These are phyloP conservation scores for Clostera curtula DNA, from an alignment of 2,888 invertebrate genomes.

Conservation along the genomic window DNA sequence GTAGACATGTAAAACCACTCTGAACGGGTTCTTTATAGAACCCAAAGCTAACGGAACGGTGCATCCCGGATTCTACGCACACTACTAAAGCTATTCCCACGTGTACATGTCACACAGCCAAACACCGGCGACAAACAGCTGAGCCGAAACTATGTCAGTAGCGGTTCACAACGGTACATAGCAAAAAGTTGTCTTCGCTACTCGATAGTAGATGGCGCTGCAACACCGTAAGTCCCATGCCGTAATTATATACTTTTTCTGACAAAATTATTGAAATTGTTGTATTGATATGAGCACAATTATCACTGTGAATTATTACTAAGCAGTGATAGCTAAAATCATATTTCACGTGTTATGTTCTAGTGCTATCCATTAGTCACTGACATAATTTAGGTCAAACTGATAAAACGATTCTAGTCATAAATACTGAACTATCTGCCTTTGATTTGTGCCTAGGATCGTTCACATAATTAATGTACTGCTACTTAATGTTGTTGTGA, in stretches of 20 bases:
- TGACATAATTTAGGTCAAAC: constrained; percentile 27
- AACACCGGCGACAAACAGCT: constrained; percentile 47
- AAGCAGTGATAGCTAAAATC: too few relatives aligned
- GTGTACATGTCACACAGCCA: constrained; percentile 32
- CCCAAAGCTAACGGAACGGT: constrained; percentile 42
- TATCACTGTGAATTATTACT: too few relatives aligned
- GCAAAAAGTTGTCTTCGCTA: constrained; percentile 39
- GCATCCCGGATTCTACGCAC: constrained; percentile 51
- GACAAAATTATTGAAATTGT: constrained; percentile 6
- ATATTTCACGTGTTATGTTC: too few relatives aligned
- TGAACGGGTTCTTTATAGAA: constrained; percentile 31
- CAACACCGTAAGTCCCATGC: constrained; percentile 12
- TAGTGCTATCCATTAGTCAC: constrained; percentile 22
- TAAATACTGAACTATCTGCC: constrained; percentile 13
- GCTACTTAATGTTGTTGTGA: neutral
- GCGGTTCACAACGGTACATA: constrained; percentile 53
- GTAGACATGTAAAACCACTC: constrained; percentile 24
- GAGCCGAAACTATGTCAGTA: constrained; percentile 65
- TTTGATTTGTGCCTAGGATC: constrained; percentile 10
- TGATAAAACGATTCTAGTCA: constrained; percentile 23
- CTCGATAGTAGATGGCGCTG: constrained; percentile 55
- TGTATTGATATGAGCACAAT: constrained; percentile 2
- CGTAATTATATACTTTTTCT: neutral
- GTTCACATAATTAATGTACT: neutral
- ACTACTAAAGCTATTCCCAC: constrained; percentile 30